These are phyloP conservation scores for Cebus imitator DNA, from an alignment of 2,113 vertebrate species.

Conservation along the genomic window DNA sequence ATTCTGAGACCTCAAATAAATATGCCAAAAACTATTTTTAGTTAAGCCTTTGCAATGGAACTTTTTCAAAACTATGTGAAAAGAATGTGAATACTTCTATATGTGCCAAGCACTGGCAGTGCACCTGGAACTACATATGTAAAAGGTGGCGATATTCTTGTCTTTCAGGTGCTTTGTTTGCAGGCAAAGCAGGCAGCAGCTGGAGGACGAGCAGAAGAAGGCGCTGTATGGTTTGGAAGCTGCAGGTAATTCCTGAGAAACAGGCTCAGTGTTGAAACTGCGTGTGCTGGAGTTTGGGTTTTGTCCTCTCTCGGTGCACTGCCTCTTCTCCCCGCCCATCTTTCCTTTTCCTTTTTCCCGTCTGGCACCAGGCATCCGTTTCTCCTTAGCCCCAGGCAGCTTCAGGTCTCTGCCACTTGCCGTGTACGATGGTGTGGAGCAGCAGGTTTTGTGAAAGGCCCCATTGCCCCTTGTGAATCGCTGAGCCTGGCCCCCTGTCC, in stretches of 20 bases:
- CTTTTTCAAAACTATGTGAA: rapidly evolving
- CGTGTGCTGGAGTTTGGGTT: rapidly evolving
- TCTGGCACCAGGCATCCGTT: rapidly evolving
- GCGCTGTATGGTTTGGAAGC: conserved; percentile 61
- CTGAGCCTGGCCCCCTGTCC: rapidly evolving
- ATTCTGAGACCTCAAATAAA: not conserved
- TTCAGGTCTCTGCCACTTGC: rapidly evolving
- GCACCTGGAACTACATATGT: rapidly evolving
- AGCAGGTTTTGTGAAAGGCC: no score
- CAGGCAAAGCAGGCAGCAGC: conserved; percentile 81
- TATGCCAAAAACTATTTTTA: rapidly evolving
- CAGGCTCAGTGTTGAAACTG: rapidly evolving
- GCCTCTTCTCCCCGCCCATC: not conserved
- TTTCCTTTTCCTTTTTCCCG: not conserved
- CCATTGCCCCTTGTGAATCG: rapidly evolving
- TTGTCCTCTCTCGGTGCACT: no score
- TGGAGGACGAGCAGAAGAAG: conserved; percentile 78
- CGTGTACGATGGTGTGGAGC: rapidly evolving
- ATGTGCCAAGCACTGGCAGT: rapidly evolving
- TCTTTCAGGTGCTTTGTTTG: conserved; percentile 84
- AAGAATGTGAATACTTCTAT: rapidly evolving
- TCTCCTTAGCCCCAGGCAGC: not conserved
- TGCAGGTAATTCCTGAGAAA: not conserved
- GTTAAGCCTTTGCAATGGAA: rapidly evolving
- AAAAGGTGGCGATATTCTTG: rapidly evolving